Evolutionary conservation across 2,888 invertebrate species (phyloP).

Genomic region (Drosophila hamatofila): DNA sequence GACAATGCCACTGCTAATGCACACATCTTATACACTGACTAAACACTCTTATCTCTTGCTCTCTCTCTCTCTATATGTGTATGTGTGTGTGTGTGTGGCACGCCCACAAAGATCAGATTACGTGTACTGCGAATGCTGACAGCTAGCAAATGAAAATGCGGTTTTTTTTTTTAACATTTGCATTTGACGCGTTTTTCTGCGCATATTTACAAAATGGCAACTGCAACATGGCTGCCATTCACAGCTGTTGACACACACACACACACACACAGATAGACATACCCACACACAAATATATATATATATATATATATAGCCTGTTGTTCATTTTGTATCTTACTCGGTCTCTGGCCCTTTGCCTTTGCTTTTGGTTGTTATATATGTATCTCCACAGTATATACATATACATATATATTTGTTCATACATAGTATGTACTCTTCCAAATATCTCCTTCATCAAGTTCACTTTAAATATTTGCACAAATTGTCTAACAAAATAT

Average conservation of each 20-base stretch:
- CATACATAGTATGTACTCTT: neutral
- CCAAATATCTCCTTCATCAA: neutral
- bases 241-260: constrained; percentile 60
- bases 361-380: neutral
- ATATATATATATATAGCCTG: neutral
- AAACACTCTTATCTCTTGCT: neutral
- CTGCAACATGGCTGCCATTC: constrained; percentile 71
- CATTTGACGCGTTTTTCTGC: constrained; percentile 62
- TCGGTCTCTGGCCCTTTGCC: neutral
- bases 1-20: constrained; percentile 50
- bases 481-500: neutral
- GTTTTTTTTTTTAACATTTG: constrained; percentile 76
- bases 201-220: constrained; percentile 71
- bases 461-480: neutral
- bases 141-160: constrained; percentile 76
- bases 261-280: constrained; percentile 5
- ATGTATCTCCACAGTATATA: no score
- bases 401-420: neutral
- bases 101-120: constrained; percentile 45
- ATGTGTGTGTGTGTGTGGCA: constrained; percentile 9
- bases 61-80: neutral
- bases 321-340: neutral
- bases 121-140: constrained; percentile 54
- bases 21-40: constrained; percentile 23
- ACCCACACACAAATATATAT: neutral